Evolutionary conservation across 92 coral and sea anemone genomes (phyloP).

Genomic region (Parazoanthus darwini): DNA sequence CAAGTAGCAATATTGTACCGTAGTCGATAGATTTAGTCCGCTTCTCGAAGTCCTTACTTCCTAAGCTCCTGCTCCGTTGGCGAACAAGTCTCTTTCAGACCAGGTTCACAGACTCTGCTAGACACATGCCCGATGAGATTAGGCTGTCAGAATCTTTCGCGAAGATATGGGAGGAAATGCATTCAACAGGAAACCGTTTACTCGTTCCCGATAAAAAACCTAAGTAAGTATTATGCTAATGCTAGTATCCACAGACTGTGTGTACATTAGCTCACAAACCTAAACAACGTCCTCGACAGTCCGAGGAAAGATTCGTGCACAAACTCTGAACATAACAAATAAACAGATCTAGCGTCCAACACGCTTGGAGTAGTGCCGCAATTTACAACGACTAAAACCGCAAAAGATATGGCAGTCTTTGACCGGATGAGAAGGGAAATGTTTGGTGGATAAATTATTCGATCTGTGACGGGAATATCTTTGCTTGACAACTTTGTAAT

Average conservation of each 20-base stretch:
- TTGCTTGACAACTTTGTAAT: conserved; percentile 45
- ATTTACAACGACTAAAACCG: conserved; percentile 19
- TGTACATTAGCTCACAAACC: conserved; percentile 40
- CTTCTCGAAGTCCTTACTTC: not conserved
- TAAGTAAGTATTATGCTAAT: conserved; percentile 42
- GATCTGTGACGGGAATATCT: not conserved
- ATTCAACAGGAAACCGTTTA: conserved; percentile 31
- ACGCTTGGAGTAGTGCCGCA: not conserved
- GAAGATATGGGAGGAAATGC: not conserved
- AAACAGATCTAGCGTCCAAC: not conserved
- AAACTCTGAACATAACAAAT: not conserved
- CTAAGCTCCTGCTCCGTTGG: not conserved
- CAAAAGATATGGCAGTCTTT: conserved; percentile 48
- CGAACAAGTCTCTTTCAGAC: not conserved
- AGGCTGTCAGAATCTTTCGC: conserved; percentile 17
- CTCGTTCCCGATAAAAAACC: conserved; percentile 17
- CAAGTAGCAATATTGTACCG: conserved; percentile 27
- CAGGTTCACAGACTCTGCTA: not conserved
- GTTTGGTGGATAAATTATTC: conserved; percentile 20
- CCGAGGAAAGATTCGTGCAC: conserved; percentile 40
- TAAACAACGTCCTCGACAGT: conserved; percentile 30
- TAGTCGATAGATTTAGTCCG: conserved; percentile 27
- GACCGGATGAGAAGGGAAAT: not conserved
- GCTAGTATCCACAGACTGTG: conserved; percentile 32
- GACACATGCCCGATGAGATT: not conserved